Conservation (phyloP, 1,140 invertebrate species). For the Zaprionus africanus region DNA sequence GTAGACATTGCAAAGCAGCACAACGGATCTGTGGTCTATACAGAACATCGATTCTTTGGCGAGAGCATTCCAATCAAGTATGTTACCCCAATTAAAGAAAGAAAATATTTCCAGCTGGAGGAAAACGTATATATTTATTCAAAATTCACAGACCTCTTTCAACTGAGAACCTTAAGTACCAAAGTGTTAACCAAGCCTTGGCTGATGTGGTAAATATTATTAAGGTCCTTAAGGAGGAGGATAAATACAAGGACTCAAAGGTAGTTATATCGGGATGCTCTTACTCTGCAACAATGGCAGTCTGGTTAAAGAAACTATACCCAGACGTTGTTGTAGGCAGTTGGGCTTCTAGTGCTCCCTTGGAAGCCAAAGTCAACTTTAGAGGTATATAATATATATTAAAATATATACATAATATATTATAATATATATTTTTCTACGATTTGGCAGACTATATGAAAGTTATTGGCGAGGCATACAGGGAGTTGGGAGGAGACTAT, state of each 20-base stretch:
- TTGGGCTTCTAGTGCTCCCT: conserved; percentile 90
- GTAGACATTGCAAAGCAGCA: conserved; percentile 87
- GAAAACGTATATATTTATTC: neutral
- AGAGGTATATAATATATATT: no score
- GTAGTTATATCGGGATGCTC: conserved; percentile 90
- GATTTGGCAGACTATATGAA: conserved; percentile 61
- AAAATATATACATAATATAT: no score
- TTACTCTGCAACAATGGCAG: conserved; percentile 91
- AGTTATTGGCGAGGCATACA: conserved; percentile 60
- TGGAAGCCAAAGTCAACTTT: conserved; percentile 89
- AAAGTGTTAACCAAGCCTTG: conserved; percentile 91
- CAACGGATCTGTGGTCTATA: conserved; percentile 87
- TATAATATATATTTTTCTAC: no score
- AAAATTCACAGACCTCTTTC: conserved; percentile 79
- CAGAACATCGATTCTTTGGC: conserved; percentile 94
- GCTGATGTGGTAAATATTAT: conserved; percentile 91
- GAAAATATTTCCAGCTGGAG: no score
- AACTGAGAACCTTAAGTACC: conserved; percentile 87
- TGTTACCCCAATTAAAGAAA: conserved; percentile 55
- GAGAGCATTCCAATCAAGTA: conserved; percentile 90
- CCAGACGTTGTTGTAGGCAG: conserved; percentile 88
- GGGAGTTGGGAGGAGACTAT: conserved; percentile 81
- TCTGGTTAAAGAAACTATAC: conserved; percentile 91
- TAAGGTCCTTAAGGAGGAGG: conserved; percentile 85
- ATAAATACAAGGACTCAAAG: conserved; percentile 77